Base-by-base conservation (phyloP, 1,140 invertebrate species). In the Bombus haemorrhoidalis region DNA sequence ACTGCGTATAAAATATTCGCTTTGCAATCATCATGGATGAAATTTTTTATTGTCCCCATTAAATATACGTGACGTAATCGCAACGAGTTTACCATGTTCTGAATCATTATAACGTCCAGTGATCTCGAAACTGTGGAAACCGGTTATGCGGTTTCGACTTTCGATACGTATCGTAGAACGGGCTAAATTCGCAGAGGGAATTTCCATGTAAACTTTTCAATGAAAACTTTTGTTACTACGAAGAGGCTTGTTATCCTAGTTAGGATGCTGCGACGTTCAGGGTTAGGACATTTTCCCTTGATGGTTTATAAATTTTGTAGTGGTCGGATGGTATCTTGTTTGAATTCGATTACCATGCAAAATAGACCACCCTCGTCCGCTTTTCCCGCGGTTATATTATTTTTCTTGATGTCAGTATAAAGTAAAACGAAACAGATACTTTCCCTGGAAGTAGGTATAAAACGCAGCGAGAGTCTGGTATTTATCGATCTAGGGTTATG, bases 401-500 rank as follows among this genome's bases (percentile, higher is more conserved):
- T 89, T 66, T 84, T 74, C 64, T 75, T 62, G 22, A 66, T 28
- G 32, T 43, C 15, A 28, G 41, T 77, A 81, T 64, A 83, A 86
- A 83, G 72, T 73, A 82, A 89, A 59, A 77, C 69, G 68, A 84
- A 89, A 89, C 53, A 81, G 72, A 57, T 81, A 66, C 59, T 32
- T 88, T 79, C 43, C 64, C 22, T 41, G 69, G 28, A 69, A 85
- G 71, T 73, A 81, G 59, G 71, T 78, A 89, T 76, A 64, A 89
- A 83, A 66, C 68, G 34, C 32, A 41, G 39, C 62, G 28, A 76
- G 68, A 75, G 81, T 41, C 57, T 39, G 62, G 47, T 83, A 81
- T 89, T 90, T 84, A 87, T 89, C 62, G 86, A 90, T 89, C 68
- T 81, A 69, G 53, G 43, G 47, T 89, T 85, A 81, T 59, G 78